A percentile compares a stretch with the other conserved stretches of the same genome.
These are phyloP conservation scores for Tiliacea aurago DNA, from an alignment of 2,888 invertebrate species.

Conservation along the genomic window DNA sequence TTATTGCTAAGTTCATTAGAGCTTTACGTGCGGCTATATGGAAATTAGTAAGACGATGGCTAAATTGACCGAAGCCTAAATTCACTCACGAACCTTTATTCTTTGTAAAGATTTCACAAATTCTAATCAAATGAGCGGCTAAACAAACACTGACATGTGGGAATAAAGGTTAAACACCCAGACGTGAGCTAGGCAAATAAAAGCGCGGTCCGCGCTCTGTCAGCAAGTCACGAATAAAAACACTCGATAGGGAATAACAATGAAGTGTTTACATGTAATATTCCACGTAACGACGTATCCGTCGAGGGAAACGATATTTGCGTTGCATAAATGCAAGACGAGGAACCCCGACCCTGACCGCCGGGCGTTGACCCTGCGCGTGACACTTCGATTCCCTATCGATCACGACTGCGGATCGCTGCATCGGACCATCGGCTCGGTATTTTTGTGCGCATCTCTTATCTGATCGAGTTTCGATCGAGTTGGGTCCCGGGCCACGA, in stretches of 20 bases:
- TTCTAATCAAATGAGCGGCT: constrained; percentile 43
- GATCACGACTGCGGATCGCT: constrained; percentile 87
- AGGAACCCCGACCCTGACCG: constrained; percentile 87
- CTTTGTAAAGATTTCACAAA: constrained; percentile 36
- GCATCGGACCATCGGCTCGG: constrained; percentile 80
- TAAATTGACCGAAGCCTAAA: constrained; percentile 15
- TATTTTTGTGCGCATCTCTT: constrained; percentile 75
- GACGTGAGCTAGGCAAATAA: constrained; percentile 65
- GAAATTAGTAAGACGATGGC: constrained; percentile 16
- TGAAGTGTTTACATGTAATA: constrained; percentile 84
- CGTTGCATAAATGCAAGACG: constrained; percentile 84
- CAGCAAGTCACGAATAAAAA: constrained; percentile 76
- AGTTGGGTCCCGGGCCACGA: constrained; percentile 65
- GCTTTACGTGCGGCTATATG: constrained; percentile 6
- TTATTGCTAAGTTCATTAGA: constrained; percentile 42
- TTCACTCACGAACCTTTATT: constrained; percentile 13
- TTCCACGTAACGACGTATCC: constrained; percentile 87
- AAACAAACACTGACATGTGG: constrained; percentile 58
- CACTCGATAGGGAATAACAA: constrained; percentile 83
- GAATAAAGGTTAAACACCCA: constrained; percentile 64
- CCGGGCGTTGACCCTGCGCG: constrained; percentile 86
- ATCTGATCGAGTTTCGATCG: constrained; percentile 82
- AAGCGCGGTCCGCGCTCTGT: constrained; percentile 61
- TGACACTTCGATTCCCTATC: constrained; percentile 90
- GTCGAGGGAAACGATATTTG: constrained; percentile 80